phyloP scores from a whole-genome alignment of 2,888 invertebrate genomes.

The Schrankia costaestrigalis region DNA sequence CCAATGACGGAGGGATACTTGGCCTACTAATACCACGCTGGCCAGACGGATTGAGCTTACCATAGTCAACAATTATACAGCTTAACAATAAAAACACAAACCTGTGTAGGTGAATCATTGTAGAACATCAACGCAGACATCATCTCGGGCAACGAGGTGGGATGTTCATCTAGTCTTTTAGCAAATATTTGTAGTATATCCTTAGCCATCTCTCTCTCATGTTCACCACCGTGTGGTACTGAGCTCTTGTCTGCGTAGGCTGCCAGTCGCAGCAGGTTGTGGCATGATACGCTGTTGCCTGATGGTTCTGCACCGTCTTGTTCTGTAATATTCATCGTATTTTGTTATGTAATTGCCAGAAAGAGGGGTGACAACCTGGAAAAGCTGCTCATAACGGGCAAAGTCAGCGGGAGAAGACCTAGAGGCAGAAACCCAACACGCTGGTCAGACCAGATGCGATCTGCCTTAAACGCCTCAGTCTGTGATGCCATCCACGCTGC shows the following conservation, averaged over 20 bases:
- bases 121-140: slow-evolving; percentile 85
- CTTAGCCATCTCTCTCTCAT: slow-evolving; percentile 78
- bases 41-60: too few relatives aligned
- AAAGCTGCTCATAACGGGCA: too few relatives aligned
- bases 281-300: slow-evolving; percentile 93
- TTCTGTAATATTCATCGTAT: slow-evolving; percentile 83
- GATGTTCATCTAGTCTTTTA: slow-evolving; percentile 81
- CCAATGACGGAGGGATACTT: too few relatives aligned
- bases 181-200: slow-evolving; percentile 82
- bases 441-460: too few relatives aligned
- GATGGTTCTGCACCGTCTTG: slow-evolving; percentile 97
- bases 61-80: too few relatives aligned
- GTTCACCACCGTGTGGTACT: slow-evolving; percentile 57
- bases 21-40: too few relatives aligned
- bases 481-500: too few relatives aligned
- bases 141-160: slow-evolving; percentile 88
- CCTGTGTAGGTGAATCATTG: slow-evolving; percentile 87
- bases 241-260: slow-evolving; percentile 83
- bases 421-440: too few relatives aligned
- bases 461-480: too few relatives aligned
- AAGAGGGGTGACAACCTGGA: too few relatives aligned
- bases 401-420: too few relatives aligned
- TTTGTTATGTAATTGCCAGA: too few relatives aligned
- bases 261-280: slow-evolving; percentile 88
- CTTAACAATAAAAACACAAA: slow-evolving; percentile 45